phyloP scores from a whole-genome alignment of 2,797 vertebrate genomes.

The Mus caroli region DNA sequence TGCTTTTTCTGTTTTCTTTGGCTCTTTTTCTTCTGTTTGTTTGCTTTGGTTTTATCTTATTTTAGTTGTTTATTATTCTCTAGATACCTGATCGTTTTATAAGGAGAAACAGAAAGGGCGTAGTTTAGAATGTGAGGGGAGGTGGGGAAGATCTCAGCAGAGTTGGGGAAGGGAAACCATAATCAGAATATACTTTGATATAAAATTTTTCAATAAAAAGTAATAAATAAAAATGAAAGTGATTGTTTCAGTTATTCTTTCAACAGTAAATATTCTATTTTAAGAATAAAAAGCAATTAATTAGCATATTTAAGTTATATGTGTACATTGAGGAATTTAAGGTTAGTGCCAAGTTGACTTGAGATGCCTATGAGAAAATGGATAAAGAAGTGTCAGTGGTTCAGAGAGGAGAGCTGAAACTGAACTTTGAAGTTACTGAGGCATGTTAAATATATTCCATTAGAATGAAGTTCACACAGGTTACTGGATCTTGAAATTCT shows the following conservation, averaged over 20 bases:
- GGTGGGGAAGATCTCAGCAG: neutral
- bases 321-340: neutral
- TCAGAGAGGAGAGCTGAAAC: neutral
- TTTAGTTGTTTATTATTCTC: neutral
- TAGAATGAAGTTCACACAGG: slow-evolving; percentile 15
- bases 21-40: neutral
- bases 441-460: neutral
- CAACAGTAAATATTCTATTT: slow-evolving; percentile 1
- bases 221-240: neutral
- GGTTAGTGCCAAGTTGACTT: neutral
- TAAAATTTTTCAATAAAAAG: neutral
- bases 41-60: neutral
- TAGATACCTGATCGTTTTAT: neutral
- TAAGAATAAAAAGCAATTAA: slow-evolving; percentile 8
- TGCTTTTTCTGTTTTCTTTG: neutral
- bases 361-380: slow-evolving; percentile 8
- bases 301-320: slow-evolving; percentile 38
- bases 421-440: slow-evolving; percentile 4
- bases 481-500: slow-evolving; percentile 31
- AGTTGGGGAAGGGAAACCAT: neutral
- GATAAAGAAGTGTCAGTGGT: slow-evolving; percentile 8
- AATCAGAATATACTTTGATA: neutral
- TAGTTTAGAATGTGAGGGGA: neutral
- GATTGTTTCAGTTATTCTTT: neutral
- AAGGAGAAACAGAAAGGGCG: neutral